Evolutionary conservation across 2,888 invertebrate species (phyloP).

Genomic region (Autographa pulchrina): DNA sequence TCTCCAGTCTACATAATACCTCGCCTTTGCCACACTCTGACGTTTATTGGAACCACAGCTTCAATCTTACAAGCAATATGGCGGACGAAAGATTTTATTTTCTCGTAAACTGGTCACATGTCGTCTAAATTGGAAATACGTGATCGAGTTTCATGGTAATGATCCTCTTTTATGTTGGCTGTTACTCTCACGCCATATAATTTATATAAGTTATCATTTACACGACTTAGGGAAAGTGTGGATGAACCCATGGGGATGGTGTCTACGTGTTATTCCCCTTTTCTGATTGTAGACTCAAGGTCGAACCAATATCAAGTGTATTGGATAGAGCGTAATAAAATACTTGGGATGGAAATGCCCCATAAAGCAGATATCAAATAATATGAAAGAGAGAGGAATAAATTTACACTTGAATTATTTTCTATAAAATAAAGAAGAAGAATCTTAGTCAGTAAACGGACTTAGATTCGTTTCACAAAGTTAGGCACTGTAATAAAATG

Average conservation of each 20-base stretch:
- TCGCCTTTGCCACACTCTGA: constrained; percentile 7
- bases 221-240: constrained; percentile 30
- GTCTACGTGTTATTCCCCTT: constrained; percentile 20
- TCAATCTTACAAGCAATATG: constrained; percentile 39
- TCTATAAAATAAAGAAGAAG: background rate
- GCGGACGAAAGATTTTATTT: constrained; percentile 54
- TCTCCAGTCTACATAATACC: constrained; percentile 5
- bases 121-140: constrained; percentile 67
- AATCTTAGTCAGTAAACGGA: background rate
- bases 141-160: constrained; percentile 68
- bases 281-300: constrained; percentile 26
- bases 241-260: constrained; percentile 28
- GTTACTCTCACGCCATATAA: constrained; percentile 68
- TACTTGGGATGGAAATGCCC: background rate
- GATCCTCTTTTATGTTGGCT: constrained; percentile 62
- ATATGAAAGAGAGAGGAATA: background rate
- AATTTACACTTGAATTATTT: constrained; percentile 1
- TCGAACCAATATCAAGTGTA: background rate
- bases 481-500: background rate
- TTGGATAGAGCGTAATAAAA: background rate
- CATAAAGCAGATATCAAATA: background rate
- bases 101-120: constrained; percentile 64
- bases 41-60: constrained; percentile 33
- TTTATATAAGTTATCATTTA: constrained; percentile 58
- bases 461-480: background rate